Evolutionary conservation across 2,888 invertebrate genomes (phyloP).

Genomic region (Lasioglossum calceatum): DNA sequence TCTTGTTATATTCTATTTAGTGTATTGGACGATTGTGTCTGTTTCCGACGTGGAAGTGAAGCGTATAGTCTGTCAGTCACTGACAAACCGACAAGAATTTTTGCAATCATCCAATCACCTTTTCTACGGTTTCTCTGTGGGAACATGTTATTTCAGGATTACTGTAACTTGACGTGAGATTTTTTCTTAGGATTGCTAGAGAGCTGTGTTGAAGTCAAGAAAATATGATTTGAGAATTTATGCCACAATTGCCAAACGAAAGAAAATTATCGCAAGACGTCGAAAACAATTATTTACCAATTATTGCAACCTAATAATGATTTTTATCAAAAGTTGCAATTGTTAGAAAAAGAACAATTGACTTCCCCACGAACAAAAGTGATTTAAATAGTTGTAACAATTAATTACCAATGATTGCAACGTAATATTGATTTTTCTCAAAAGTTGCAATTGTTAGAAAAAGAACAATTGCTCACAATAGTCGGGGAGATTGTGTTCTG

Average conservation of each 20-base stretch:
- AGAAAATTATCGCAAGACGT: too few species aligned
- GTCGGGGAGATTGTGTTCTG: too few species aligned
- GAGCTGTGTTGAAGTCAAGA: not conserved
- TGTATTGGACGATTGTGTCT: not conserved
- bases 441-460: not conserved
- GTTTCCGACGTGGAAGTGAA: not conserved
- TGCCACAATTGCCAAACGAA: not conserved
- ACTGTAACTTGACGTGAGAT: not conserved
- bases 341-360: too few species aligned
- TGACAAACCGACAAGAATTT: not conserved
- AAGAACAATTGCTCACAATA: too few species aligned
- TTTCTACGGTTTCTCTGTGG: not conserved
- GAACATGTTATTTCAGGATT: not conserved
- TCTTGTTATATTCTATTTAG: not conserved
- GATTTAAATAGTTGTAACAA: too few species aligned
- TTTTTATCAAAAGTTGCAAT: too few species aligned
- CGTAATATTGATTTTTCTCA: not conserved
- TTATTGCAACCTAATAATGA: too few species aligned
- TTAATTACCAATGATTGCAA: too few species aligned
- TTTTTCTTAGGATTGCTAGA: not conserved
- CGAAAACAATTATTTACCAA: too few species aligned
- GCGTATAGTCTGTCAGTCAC: not conserved
- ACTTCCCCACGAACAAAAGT: too few species aligned
- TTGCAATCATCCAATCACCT: not conserved
- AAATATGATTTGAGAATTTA: not conserved